Evolutionary conservation across 1,140 invertebrate genomes (phyloP).

Genomic region (Lasioglossum albipes): DNA sequence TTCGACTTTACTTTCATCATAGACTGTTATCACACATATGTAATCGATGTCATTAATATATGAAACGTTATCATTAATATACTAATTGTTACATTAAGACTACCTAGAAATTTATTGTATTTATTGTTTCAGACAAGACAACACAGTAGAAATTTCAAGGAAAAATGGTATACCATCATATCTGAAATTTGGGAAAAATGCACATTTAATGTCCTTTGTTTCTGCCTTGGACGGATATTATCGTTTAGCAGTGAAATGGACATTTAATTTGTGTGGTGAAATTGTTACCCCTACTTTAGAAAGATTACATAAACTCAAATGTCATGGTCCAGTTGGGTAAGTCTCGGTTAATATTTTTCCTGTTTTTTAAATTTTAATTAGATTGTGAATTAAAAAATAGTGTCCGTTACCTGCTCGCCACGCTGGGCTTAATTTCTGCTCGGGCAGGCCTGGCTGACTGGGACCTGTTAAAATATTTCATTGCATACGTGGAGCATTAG

Average conservation of each 20-base stretch:
- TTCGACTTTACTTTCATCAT: too few species aligned
- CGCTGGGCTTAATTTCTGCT: too few species aligned
- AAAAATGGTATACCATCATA: constrained; percentile 89
- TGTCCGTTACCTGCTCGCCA: too few species aligned
- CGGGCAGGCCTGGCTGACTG: too few species aligned
- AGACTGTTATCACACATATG: too few species aligned
- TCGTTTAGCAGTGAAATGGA: constrained; percentile 92
- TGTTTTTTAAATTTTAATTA: too few species aligned
- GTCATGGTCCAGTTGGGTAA: constrained; percentile 93
- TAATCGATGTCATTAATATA: too few species aligned
- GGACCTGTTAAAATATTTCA: too few species aligned
- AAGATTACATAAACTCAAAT: constrained; percentile 86
- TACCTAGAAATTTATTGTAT: background rate
- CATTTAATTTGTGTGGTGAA: constrained; percentile 91
- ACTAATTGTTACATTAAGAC: too few species aligned
- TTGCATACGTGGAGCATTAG: too few species aligned
- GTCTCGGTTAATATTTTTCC: background rate
- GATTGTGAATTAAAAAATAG: too few species aligned
- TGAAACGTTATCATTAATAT: too few species aligned
- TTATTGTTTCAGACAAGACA: constrained; percentile 78
- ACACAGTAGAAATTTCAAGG: constrained; percentile 88
- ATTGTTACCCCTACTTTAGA: constrained; percentile 88
- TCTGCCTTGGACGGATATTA: constrained; percentile 93
- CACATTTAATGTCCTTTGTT: constrained; percentile 88
- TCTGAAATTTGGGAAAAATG: constrained; percentile 84